A percentile compares a stretch with the other conserved stretches of the same genome.
phyloP scores from a whole-genome alignment of 2,113 vertebrate genomes.

The Oceanites oceanicus region DNA sequence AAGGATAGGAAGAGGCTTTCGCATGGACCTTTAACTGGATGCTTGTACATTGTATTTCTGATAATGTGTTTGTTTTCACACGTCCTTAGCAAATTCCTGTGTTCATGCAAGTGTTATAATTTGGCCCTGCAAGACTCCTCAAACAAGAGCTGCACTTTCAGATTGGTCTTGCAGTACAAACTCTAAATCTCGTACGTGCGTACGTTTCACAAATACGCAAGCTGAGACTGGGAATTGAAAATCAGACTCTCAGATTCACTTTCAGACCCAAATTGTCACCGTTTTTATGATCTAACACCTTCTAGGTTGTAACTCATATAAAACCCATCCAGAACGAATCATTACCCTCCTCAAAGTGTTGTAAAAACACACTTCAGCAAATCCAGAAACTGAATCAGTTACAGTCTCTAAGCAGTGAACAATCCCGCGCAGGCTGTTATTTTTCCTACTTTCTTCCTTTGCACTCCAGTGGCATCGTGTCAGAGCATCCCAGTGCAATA shows the following conservation, averaged over 20 bases:
- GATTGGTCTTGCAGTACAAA: not conserved
- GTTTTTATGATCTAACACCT: not conserved
- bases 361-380: not conserved
- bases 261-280: not conserved
- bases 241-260: not conserved
- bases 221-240: not conserved
- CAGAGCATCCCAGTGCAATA: not conserved
- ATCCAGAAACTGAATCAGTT: not conserved
- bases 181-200: not conserved
- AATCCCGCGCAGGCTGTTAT: not conserved
- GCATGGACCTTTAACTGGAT: not conserved
- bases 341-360: not conserved
- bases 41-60: not conserved
- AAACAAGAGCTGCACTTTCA: not conserved
- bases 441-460: not conserved
- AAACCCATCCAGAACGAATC: not conserved
- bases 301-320: not conserved
- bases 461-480: not conserved
- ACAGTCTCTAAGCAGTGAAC: not conserved
- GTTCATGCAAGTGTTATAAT: not conserved
- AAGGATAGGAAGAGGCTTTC: not conserved
- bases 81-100: not conserved
- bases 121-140: not conserved
- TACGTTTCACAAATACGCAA: not conserved
- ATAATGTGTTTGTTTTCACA: slow-evolving; percentile 4